Evolutionary conservation across 2,888 invertebrate genomes (phyloP).

Genomic region (Aquatica leii): DNA sequence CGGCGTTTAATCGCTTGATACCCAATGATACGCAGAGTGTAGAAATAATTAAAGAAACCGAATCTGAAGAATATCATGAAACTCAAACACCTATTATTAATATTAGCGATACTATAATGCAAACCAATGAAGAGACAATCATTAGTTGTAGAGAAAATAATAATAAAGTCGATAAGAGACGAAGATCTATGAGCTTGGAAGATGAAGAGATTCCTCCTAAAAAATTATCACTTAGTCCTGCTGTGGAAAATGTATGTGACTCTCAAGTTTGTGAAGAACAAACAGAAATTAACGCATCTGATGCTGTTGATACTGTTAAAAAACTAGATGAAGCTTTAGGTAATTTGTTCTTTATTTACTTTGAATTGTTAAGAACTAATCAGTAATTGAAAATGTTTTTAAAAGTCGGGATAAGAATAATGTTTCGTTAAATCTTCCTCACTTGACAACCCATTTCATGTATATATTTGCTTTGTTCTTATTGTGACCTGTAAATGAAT

Average conservation of each 20-base stretch:
- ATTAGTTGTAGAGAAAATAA: constrained; percentile 54
- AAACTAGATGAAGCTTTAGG: too few species aligned
- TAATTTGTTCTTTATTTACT: too few species aligned
- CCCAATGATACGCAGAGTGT: background rate
- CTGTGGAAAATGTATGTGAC: background rate
- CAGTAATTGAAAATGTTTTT: too few species aligned
- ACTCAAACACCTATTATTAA: constrained; percentile 53
- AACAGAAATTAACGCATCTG: too few species aligned
- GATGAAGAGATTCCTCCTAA: constrained; percentile 49
- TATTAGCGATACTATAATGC: constrained; percentile 57
- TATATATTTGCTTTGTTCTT: too few species aligned
- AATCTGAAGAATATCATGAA: constrained; percentile 45
- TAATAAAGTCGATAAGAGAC: constrained; percentile 50
- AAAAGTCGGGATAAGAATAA: too few species aligned
- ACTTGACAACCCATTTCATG: too few species aligned
- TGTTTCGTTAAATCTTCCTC: too few species aligned
- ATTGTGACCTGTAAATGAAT: too few species aligned
- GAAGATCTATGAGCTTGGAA: constrained; percentile 52
- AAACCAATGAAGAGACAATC: constrained; percentile 59
- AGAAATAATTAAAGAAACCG: background rate
- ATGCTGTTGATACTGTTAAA: too few species aligned
- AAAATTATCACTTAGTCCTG: constrained; percentile 53
- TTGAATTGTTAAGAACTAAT: too few species aligned
- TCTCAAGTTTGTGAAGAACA: too few species aligned
- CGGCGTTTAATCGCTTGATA: background rate